Evolutionary conservation across 1,140 invertebrate species (phyloP).

Genomic region (Musca domestica): DNA sequence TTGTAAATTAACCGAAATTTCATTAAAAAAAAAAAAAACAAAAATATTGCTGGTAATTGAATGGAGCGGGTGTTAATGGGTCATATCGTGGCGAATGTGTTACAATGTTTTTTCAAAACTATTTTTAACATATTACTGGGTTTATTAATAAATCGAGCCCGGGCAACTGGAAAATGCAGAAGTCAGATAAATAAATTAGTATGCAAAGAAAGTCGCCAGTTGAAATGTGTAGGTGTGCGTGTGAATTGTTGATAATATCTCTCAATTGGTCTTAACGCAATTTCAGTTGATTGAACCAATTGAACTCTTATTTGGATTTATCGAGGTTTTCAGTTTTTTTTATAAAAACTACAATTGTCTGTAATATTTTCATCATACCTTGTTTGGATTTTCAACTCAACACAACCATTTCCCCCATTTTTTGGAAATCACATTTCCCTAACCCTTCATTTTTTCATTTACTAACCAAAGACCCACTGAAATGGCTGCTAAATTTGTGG

Average conservation of each 20-base stretch:
- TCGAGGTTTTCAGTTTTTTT: background rate
- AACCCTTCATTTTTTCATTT: constrained; percentile 3
- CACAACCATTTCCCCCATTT: constrained; percentile 11
- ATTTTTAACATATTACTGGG: too few relatives aligned
- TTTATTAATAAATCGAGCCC: too few relatives aligned
- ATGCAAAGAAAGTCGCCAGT: constrained; percentile 8
- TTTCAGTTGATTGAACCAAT: too few relatives aligned
- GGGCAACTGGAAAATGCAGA: background rate
- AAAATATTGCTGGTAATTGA: too few relatives aligned
- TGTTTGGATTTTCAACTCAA: constrained; percentile 4
- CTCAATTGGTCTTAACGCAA: too few relatives aligned
- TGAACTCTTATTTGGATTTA: background rate
- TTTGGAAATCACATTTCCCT: background rate
- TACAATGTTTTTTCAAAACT: too few relatives aligned
- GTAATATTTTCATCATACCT: constrained; percentile 6
- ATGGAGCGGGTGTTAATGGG: too few relatives aligned
- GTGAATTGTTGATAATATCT: too few relatives aligned
- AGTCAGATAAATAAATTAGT: background rate
- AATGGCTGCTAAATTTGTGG: constrained; percentile 46
- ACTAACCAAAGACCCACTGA: constrained; percentile 30
- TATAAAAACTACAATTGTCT: background rate
- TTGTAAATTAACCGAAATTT: too few relatives aligned
- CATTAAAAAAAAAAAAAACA: too few relatives aligned
- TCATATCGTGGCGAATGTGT: too few relatives aligned
- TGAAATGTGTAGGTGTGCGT: too few relatives aligned